These are phyloP conservation scores for Saimiri boliviensis DNA, from an alignment of 2,113 vertebrate genomes.

Conservation along the genomic window DNA sequence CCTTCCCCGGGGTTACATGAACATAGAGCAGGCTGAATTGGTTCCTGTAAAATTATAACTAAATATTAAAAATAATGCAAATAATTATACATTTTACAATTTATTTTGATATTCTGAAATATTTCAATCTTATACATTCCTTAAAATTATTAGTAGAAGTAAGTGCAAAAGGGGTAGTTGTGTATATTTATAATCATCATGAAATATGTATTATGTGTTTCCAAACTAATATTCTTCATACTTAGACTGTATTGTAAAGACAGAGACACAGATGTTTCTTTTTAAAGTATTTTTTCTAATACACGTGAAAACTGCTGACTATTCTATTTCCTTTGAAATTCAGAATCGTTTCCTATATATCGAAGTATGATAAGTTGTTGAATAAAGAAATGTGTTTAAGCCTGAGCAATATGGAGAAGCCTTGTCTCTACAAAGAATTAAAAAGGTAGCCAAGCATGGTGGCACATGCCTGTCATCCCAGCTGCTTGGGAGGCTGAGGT, in stretches of 20 bases:
- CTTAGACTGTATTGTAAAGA: background rate
- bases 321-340: background rate
- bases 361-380: background rate
- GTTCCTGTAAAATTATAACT: background rate
- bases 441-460: no score
- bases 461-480: no score
- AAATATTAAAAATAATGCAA: background rate
- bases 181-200: background rate
- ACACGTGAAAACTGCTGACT: background rate
- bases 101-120: background rate
- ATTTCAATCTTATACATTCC: background rate
- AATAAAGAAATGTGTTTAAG: background rate
- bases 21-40: conserved; percentile 4
- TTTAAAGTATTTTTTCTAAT: background rate
- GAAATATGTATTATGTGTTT: background rate
- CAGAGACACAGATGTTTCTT: background rate
- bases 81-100: background rate
- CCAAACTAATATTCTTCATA: background rate
- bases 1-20: background rate
- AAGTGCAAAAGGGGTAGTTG: background rate
- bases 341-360: background rate
- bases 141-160: background rate
- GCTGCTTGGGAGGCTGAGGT: no score
- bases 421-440: no score
- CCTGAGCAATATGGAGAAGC: no score